Percentiles rank a stretch among this genome's conserved stretches.
Conservation (phyloP, 2,797 vertebrate species). For the Pantherophis alleghaniensis region DNA sequence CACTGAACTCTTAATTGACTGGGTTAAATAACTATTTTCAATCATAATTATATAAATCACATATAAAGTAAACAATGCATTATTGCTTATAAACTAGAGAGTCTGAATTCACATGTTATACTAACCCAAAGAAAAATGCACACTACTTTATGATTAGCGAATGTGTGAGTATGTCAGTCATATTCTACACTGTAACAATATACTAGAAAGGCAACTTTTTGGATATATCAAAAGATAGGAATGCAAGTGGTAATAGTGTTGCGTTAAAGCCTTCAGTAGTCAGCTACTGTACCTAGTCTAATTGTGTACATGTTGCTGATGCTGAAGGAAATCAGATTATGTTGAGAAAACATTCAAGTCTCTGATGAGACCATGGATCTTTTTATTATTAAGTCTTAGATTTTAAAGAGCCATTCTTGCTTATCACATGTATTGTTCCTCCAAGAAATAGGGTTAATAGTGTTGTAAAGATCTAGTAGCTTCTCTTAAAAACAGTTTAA, state of each 20-base stretch:
- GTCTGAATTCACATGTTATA: not conserved
- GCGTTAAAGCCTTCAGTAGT: not conserved
- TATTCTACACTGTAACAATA: not conserved
- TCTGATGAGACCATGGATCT: not conserved
- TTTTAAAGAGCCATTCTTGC: not conserved
- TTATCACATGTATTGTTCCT: not conserved
- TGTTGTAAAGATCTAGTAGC: too few relatives aligned
- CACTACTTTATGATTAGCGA: not conserved
- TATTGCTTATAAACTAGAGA: not conserved
- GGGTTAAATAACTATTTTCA: not conserved
- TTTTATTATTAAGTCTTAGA: not conserved
- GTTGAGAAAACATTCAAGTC: not conserved
- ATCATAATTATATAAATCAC: not conserved
- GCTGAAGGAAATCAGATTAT: not conserved
- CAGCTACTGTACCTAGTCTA: not conserved
- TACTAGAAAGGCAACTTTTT: not conserved
- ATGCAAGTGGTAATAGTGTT: not conserved
- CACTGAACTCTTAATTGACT: not conserved
- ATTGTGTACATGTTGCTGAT: not conserved
- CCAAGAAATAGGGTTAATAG: not conserved
- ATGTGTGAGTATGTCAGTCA: not conserved
- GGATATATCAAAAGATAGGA: not conserved
- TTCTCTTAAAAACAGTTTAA: not conserved
- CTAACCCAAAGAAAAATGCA: not conserved
- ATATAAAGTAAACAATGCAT: not conserved